A percentile compares a stretch with the other conserved stretches of the same genome.
Conservation (phyloP, 1,140 invertebrate species). For the Polyergus mexicanus region DNA sequence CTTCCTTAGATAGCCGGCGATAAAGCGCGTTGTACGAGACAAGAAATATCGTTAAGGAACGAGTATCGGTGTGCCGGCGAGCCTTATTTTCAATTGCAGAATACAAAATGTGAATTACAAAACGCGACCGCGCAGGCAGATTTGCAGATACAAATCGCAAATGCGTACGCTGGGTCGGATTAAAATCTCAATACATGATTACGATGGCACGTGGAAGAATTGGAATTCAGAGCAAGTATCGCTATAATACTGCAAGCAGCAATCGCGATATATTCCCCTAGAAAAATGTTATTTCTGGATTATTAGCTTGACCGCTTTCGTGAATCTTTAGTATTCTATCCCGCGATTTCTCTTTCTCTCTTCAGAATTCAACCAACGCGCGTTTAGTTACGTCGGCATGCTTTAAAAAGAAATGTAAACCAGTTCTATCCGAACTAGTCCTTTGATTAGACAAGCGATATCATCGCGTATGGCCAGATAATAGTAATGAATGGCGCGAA, state of each 20-base stretch:
- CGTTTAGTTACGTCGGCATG: neutral
- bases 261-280: neutral
- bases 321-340: constrained; percentile 18
- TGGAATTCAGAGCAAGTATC: neutral
- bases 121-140: constrained; percentile 35
- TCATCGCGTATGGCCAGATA: constrained; percentile 26
- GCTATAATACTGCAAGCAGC: neutral
- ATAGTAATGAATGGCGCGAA: constrained; percentile 34
- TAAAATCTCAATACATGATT: constrained; percentile 4
- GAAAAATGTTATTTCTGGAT: neutral
- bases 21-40: constrained; percentile 14
- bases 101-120: constrained; percentile 41
- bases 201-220: neutral
- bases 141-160: neutral
- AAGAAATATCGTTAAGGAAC: constrained; percentile 10
- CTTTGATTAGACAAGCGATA: constrained; percentile 10
- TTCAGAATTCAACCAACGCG: neutral
- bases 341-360: neutral
- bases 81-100: constrained; percentile 42
- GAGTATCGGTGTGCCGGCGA: constrained; percentile 17
- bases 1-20: constrained; percentile 20
- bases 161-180: neutral
- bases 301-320: neutral
- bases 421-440: constrained; percentile 27
- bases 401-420: constrained; percentile 25